Percentiles rank a stretch among this genome's conserved stretches.
These are phyloP conservation scores for Bradypodion pumilum DNA, from an alignment of 2,797 vertebrate species.

Conservation along the genomic window DNA sequence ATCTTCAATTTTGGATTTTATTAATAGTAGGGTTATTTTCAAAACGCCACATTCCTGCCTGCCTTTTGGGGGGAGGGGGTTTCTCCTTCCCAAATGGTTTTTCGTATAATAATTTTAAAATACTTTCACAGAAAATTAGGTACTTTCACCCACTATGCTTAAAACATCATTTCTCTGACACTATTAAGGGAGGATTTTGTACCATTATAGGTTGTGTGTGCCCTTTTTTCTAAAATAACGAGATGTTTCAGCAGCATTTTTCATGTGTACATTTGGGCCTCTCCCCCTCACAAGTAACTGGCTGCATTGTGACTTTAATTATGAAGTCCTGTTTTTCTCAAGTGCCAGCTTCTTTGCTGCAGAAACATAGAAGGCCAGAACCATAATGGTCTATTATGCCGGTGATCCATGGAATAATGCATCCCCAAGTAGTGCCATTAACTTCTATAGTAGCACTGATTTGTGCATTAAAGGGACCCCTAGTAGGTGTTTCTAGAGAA, in stretches of 20 bases:
- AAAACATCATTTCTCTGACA: constrained; percentile 51
- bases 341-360: constrained; percentile 22
- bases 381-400: constrained; percentile 23
- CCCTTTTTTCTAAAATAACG: constrained; percentile 16
- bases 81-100: constrained; percentile 35
- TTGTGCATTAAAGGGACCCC: constrained; percentile 57
- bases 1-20: constrained; percentile 10
- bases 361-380: constrained; percentile 37
- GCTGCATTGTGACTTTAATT: constrained; percentile 26
- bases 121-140: constrained; percentile 42
- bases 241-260: constrained; percentile 49
- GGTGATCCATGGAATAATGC: constrained; percentile 59
- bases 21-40: constrained; percentile 37
- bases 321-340: constrained; percentile 55
- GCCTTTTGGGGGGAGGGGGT: accelerated
- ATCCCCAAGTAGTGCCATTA: constrained; percentile 53
- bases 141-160: constrained; percentile 17
- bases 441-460: constrained; percentile 64
- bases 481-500: constrained; percentile 70
- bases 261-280: too few relatives aligned
- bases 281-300: constrained; percentile 49
- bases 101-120: constrained; percentile 27
- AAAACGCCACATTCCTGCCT: constrained; percentile 15
- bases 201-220: constrained; percentile 3
- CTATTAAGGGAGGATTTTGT: constrained; percentile 37